These are phyloP conservation scores for Quiscalus mexicanus DNA, from an alignment of 2,113 vertebrate genomes.

Conservation along the genomic window DNA sequence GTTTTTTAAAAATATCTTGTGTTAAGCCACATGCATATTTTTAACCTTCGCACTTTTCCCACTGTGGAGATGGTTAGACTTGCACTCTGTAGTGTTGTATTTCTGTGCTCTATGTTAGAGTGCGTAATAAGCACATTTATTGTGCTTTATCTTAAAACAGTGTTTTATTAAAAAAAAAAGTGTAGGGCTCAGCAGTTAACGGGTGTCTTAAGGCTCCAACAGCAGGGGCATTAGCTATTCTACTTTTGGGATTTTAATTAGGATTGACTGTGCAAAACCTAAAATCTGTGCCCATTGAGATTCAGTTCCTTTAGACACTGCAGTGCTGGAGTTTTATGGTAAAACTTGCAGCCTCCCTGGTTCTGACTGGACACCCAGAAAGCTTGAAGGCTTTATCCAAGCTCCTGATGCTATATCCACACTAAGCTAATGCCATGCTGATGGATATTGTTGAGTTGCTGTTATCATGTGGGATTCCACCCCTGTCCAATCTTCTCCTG, in stretches of 20 bases:
- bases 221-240: slow-evolving; percentile 5
- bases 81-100: slow-evolving; percentile 76
- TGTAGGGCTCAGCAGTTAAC: slow-evolving; percentile 23
- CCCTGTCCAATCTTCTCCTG: not conserved
- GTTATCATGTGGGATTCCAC: slow-evolving; percentile 4
- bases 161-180: slow-evolving; percentile 69
- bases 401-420: not conserved
- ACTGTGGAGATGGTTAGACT: slow-evolving; percentile 66
- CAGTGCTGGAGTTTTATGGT: slow-evolving; percentile 1
- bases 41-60: slow-evolving; percentile 57
- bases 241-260: not conserved
- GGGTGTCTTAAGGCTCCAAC: slow-evolving; percentile 28
- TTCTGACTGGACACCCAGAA: not conserved
- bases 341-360: slow-evolving; percentile 11
- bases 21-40: slow-evolving; percentile 13
- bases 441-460: slow-evolving; percentile 21
- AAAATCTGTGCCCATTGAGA: not conserved
- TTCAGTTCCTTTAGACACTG: not conserved
- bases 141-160: slow-evolving; percentile 81
- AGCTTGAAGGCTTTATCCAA: not conserved
- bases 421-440: not conserved
- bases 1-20: slow-evolving; percentile 58
- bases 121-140: slow-evolving; percentile 87
- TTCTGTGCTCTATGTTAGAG: slow-evolving; percentile 99
- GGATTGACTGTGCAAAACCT: not conserved